Base-by-base conservation (phyloP, 2,113 vertebrate genomes). In the Ameiurus melas region DNA sequence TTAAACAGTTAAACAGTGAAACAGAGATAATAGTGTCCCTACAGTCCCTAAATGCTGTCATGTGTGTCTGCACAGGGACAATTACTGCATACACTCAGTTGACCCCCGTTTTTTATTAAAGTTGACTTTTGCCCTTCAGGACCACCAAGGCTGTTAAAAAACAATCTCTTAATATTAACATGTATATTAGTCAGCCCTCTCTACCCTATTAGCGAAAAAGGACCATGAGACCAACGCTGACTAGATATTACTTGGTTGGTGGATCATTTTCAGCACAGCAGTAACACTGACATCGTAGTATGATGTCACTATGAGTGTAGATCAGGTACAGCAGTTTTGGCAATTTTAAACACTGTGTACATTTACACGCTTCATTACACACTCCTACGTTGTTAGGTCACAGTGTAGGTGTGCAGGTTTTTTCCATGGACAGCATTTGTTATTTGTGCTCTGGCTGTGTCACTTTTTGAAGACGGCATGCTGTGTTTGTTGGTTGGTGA, bases 361-460 rank as follows among this genome's bases (percentile, higher is more conserved):
- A 51, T 51, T 66, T 66, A 66, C 62, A 51, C 36, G 27, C 22
- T 43, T 43, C 58, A 43, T 83, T 43, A 83, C 81, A 83, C 82
- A 84, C 82, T 51, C 82, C 82, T 51, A 84, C 62, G 36, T 51
- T 84, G 43, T 84, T 84, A 68, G 62, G 13, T 84, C 62, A 51
- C 8, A 47, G 22, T 30, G 62, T 84, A 64, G 83, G 83, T 53
- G 62, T 68, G 83, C 27, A 68, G 58, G 83, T 68, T 27, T 84
- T 84, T 84, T 84, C 83, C 64, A 53, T 17, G 62, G 43, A 66
- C 64, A 12, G 14, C 0, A 19, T 20, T 51, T 7, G 22, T 30
- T 84, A 51, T 84, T 84, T n/a, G 36, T 84, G 62, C 39, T 84
- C 58, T 13, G n/a, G 60, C 13, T 62, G 80, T 53, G 0, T 51